phyloP scores from a whole-genome alignment of 2,797 vertebrate genomes.

The Sebastes steindachneri region DNA sequence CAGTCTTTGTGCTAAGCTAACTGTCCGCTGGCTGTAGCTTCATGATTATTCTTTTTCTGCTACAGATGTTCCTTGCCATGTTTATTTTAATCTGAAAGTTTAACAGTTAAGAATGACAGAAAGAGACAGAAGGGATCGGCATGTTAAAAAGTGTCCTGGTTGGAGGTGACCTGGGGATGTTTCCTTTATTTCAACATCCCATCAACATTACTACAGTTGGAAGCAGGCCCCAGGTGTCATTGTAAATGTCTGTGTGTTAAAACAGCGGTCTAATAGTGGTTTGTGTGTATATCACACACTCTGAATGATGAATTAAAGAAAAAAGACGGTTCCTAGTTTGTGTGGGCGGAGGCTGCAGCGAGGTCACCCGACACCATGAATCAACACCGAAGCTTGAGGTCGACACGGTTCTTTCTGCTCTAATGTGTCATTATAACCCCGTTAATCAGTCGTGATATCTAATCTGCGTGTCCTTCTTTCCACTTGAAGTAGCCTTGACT shows the following conservation, averaged over 20 bases:
- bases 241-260: neutral
- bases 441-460: constrained; percentile 26
- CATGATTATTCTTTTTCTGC: neutral
- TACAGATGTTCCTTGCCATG: neutral
- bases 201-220: too few relatives aligned
- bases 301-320: neutral
- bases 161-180: neutral
- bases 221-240: neutral
- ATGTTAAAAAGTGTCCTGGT: neutral
- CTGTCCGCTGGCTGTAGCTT: neutral
- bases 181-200: neutral
- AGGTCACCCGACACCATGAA: neutral
- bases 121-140: neutral
- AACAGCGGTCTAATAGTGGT: too few relatives aligned
- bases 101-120: neutral
- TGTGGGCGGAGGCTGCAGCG: neutral
- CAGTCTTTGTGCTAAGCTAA: neutral
- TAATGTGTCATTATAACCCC: constrained; percentile 25
- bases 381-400: neutral
- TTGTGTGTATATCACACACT: neutral
- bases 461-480: constrained; percentile 8
- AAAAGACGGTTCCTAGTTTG: neutral
- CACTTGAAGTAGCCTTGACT: neutral
- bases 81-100: neutral
- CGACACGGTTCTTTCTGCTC: neutral